Evolutionary conservation across 1,140 invertebrate species (phyloP), one percentile per base, ranked within the genome.

Genomic region (Bombus breviceps): DNA sequence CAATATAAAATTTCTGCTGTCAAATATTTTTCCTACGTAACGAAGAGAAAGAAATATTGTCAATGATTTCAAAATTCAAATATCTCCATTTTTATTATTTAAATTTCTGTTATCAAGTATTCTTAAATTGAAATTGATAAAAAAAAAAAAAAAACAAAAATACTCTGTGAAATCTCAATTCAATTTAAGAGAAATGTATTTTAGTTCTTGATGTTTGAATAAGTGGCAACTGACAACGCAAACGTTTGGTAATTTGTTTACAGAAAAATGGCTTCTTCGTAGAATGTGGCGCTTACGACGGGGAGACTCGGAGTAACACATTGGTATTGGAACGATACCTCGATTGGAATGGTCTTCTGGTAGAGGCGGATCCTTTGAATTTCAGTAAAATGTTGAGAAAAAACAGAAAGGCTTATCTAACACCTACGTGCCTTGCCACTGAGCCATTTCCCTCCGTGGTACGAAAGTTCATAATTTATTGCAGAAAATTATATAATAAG

Each of bases 301-400:
- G 96, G 0, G 95, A 96, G 86, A 94, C 93, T 9, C 88, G 95
- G 37, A 96, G 96, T 25, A 96, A 96, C 85, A 96, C 95, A 13
- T 90, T 96, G 59, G 93, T 92, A 59, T 92, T 96, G 43, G 96
- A 96, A 85, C 88, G 93, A 62, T 90, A 89, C 43, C 88, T 92
- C 25, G 89, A 90, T 72, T 96, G 96, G 96, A 94, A 89, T 10
- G 96, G 96, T 41, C 85, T 96, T n/a, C 90, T 96, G 0, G 95
- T 96, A 28, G 96, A 96, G 85, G 95, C 96, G 1, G 95, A 96
- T 93, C 96, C 96, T 3, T 86, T 93, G 6, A 96, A 96, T 81
- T 96, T 96, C 90, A 88, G 89, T 10, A 90, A 94, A 69, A 91
- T 96, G 91, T 37, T 94, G 2, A 82, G 81, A 13, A 96, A 95